A percentile compares a stretch with the other conserved stretches of the same genome.
These are phyloP conservation scores for Andricus curvator DNA, from an alignment of 2,888 invertebrate species.

Conservation along the genomic window DNA sequence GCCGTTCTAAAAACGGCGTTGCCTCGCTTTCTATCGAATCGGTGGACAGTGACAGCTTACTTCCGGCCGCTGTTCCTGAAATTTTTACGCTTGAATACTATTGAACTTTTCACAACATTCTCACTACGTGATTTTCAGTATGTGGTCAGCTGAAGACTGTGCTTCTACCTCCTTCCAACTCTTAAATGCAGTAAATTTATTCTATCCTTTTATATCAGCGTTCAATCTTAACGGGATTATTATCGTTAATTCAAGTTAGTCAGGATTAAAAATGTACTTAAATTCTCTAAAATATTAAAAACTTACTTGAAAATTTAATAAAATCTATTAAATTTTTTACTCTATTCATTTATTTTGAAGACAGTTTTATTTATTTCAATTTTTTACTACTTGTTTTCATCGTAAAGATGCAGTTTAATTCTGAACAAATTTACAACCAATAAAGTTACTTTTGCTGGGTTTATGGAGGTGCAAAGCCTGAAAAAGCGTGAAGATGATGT, in stretches of 20 bases:
- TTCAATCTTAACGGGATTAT: neutral
- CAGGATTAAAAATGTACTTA: too few relatives aligned
- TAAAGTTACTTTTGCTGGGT: neutral
- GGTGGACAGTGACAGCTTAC: constrained; percentile 84
- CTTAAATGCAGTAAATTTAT: constrained; percentile 18
- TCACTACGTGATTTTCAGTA: constrained; percentile 38
- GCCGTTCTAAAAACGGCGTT: constrained; percentile 83
- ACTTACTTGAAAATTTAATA: too few relatives aligned
- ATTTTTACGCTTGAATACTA: constrained; percentile 48
- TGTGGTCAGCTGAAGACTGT: constrained; percentile 14
- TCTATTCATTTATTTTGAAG: too few relatives aligned
- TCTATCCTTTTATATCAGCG: neutral
- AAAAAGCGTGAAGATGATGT: constrained; percentile 31
- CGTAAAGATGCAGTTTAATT: neutral
- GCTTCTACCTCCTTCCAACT: constrained; percentile 18
- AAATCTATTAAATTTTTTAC: too few relatives aligned
- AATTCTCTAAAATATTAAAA: too few relatives aligned
- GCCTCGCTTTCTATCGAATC: constrained; percentile 84
- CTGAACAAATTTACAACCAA: neutral
- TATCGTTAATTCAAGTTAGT: too few relatives aligned
- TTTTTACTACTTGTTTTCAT: neutral
- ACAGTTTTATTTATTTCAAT: neutral
- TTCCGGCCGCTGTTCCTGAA: constrained; percentile 78
- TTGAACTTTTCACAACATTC: neutral
- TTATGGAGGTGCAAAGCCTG: constrained; percentile 26